phyloP scores from a whole-genome alignment of 1,140 invertebrate species.

The Lepidostoma basale region DNA sequence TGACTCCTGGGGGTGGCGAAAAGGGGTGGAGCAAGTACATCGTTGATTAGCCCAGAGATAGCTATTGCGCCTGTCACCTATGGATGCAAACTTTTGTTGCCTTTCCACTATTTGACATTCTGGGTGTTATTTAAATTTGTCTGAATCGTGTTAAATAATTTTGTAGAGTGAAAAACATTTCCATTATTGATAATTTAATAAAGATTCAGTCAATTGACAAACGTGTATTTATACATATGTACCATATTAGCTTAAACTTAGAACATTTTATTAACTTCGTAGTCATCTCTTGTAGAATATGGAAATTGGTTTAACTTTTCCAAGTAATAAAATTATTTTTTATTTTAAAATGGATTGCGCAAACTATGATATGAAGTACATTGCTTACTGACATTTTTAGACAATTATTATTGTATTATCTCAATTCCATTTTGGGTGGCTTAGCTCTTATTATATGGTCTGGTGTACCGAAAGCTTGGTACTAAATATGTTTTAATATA shows the following conservation, averaged over 20 bases:
- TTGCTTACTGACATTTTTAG: background rate
- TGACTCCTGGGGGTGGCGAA: slow-evolving; percentile 23
- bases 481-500: no score
- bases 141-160: background rate
- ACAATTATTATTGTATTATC: slow-evolving; percentile 7
- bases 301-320: background rate
- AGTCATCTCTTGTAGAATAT: background rate
- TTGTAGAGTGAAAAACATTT: slow-evolving; percentile 19
- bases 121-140: background rate
- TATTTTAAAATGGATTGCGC: background rate
- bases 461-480: no score
- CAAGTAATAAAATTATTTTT: background rate
- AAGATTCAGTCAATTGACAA: background rate
- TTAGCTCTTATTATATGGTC: slow-evolving; percentile 15
- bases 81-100: background rate
- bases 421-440: slow-evolving; percentile 19
- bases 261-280: background rate
- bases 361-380: background rate
- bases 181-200: slow-evolving; percentile 16
- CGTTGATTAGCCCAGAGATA: slow-evolving; percentile 35
- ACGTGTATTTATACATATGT: background rate
- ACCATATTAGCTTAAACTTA: slow-evolving; percentile 4
- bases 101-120: background rate
- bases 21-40: slow-evolving; percentile 20
- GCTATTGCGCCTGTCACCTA: background rate